These are phyloP conservation scores for Shinisaurus crocodilurus DNA, from an alignment of 2,113 vertebrate genomes.

Conservation along the genomic window DNA sequence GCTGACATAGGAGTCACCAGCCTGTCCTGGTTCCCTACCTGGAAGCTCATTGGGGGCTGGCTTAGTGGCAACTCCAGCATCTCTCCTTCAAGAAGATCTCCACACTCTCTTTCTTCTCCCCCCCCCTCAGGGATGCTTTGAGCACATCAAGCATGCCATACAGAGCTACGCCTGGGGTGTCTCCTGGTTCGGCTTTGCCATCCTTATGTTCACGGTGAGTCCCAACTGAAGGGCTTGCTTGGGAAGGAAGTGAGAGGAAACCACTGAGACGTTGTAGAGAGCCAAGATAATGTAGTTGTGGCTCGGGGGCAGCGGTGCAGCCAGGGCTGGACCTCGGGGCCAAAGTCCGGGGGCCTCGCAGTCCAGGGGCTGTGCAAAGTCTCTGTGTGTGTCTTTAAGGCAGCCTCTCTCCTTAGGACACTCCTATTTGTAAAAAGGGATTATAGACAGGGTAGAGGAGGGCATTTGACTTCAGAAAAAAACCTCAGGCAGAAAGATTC, in stretches of 20 bases:
- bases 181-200: constrained; percentile 84
- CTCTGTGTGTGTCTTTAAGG: too few species aligned
- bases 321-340: too few species aligned
- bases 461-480: too few species aligned
- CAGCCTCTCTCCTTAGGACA: too few species aligned
- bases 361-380: too few species aligned
- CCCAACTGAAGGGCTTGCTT: neutral
- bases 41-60: neutral
- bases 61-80: neutral
- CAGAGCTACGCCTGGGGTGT: constrained; percentile 81
- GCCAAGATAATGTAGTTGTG: neutral
- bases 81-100: neutral
- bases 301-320: too few species aligned
- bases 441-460: too few species aligned
- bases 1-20: too few species aligned
- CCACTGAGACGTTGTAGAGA: neutral
- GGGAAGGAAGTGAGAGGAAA: neutral
- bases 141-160: constrained; percentile 75
- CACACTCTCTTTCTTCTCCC: neutral
- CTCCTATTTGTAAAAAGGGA: too few species aligned
- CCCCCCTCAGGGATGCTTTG: constrained; percentile 78
- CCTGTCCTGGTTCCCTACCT: fast-evolving
- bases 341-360: too few species aligned
- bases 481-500: too few species aligned
- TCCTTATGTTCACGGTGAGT: constrained; percentile 82